These are phyloP conservation scores for Horisme vitalbata DNA, from an alignment of 2,888 invertebrate genomes.

Conservation along the genomic window DNA sequence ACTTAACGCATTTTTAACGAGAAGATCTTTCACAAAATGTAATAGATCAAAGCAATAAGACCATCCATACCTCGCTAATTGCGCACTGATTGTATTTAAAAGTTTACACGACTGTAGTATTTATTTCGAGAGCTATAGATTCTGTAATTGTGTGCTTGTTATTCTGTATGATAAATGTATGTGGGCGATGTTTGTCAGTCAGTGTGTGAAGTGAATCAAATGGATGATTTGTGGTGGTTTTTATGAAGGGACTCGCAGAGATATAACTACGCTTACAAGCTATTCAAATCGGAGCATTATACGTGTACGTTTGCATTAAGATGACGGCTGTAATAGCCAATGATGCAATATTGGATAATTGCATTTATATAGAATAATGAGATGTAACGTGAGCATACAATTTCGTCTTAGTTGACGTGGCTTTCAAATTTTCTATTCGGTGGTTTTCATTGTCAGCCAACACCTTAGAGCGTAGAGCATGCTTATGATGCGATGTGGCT, in stretches of 20 bases:
- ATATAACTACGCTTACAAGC: conserved; percentile 6
- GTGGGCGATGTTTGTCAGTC: conserved; percentile 26
- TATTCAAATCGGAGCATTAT: background rate
- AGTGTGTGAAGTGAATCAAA: conserved; percentile 23
- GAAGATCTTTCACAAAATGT: too few relatives aligned
- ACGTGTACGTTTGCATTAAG: background rate
- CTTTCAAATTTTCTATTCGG: too few relatives aligned
- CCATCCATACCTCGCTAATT: too few relatives aligned
- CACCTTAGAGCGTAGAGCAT: too few relatives aligned
- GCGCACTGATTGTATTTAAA: conserved; percentile 7
- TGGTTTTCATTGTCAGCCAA: too few relatives aligned
- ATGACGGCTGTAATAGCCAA: conserved; percentile 6
- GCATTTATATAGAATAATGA: background rate
- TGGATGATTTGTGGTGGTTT: conserved; percentile 15
- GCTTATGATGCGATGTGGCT: too few relatives aligned
- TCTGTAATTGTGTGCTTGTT: conserved; percentile 14
- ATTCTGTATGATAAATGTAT: conserved; percentile 14
- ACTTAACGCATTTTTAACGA: too few relatives aligned
- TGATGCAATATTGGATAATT: conserved; percentile 9
- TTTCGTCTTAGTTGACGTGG: too few relatives aligned
- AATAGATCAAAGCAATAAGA: too few relatives aligned
- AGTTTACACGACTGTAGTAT: conserved; percentile 9
- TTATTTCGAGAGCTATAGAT: conserved; percentile 10
- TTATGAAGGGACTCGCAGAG: conserved; percentile 2
- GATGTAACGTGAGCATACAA: too few relatives aligned